phyloP scores from a whole-genome alignment of 2,888 invertebrate genomes.

The Harmothoe impar region DNA sequence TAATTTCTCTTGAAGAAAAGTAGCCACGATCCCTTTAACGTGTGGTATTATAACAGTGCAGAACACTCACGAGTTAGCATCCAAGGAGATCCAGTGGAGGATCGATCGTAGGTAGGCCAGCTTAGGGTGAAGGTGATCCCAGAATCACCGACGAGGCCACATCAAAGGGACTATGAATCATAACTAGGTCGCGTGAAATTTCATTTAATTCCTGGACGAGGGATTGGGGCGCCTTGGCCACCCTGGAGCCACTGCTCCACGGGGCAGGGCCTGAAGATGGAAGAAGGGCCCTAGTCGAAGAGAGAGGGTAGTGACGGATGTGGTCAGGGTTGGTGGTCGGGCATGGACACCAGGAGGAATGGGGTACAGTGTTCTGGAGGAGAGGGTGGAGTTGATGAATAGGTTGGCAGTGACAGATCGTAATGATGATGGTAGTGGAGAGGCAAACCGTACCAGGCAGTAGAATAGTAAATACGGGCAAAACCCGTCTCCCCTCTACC shows the following conservation, averaged over 20 bases:
- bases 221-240: no score
- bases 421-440: constrained; percentile 53
- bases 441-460: constrained; percentile 15
- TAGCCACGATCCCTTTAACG: no score
- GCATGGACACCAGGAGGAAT: neutral
- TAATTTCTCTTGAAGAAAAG: no score
- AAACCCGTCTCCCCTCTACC: neutral
- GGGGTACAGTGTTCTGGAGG: neutral
- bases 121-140: neutral
- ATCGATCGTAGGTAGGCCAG: neutral
- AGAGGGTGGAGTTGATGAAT: constrained; percentile 27
- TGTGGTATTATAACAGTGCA: no score
- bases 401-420: constrained; percentile 50
- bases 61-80: neutral
- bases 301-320: constrained; percentile 37
- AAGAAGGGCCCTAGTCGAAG: neutral
- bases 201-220: neutral
- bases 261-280: constrained; percentile 19
- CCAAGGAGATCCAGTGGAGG: neutral
- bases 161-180: constrained; percentile 45
- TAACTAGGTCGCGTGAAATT: constrained; percentile 53
- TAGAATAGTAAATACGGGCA: constrained; percentile 32
- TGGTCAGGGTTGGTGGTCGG: constrained; percentile 30
- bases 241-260: neutral
- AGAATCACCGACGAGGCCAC: neutral